These are phyloP conservation scores for Hephaestus fuliginosus DNA, from an alignment of 2,797 vertebrate species.

Conservation along the genomic window DNA sequence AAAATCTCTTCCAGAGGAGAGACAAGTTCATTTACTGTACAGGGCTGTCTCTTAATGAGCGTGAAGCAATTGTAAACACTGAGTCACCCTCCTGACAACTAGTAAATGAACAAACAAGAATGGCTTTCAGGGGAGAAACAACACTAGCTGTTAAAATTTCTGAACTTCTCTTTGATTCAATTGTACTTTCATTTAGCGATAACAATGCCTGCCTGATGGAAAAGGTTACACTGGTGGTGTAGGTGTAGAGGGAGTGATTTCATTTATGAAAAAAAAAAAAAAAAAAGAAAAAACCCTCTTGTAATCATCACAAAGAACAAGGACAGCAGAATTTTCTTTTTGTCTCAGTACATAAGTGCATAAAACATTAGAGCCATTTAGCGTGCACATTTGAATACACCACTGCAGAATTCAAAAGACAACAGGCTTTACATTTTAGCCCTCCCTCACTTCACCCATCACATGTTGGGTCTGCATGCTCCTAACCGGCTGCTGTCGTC, in stretches of 20 bases:
- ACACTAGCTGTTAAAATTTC: conserved; percentile 7
- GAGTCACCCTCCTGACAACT: conserved; percentile 21
- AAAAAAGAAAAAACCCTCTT: not conserved
- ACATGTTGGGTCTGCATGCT: conserved; percentile 33
- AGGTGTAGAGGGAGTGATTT: not conserved
- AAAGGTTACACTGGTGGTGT: conserved; percentile 20
- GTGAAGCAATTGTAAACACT: conserved; percentile 21
- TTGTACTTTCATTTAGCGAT: conserved; percentile 40
- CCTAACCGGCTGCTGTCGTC: conserved; percentile 40
- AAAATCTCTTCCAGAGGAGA: conserved; percentile 27
- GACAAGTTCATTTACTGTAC: conserved; percentile 35
- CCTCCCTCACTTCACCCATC: conserved; percentile 35
- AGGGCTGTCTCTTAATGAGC: conserved; percentile 8
- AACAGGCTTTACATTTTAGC: not conserved
- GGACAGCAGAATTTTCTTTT: not conserved
- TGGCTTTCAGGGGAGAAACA: conserved; percentile 14
- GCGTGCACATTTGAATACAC: not conserved
- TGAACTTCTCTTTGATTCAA: conserved; percentile 50
- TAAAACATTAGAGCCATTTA: conserved; percentile 6
- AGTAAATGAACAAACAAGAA: conserved; percentile 25
- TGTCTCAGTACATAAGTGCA: not conserved
- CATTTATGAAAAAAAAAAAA: conserved; percentile 14
- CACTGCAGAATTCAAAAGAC: conserved; percentile 10
- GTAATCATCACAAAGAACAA: conserved; percentile 18
- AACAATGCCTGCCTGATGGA: conserved; percentile 16